phyloP scores from a whole-genome alignment of 2,888 invertebrate species.

The Calliphora vomitoria region DNA sequence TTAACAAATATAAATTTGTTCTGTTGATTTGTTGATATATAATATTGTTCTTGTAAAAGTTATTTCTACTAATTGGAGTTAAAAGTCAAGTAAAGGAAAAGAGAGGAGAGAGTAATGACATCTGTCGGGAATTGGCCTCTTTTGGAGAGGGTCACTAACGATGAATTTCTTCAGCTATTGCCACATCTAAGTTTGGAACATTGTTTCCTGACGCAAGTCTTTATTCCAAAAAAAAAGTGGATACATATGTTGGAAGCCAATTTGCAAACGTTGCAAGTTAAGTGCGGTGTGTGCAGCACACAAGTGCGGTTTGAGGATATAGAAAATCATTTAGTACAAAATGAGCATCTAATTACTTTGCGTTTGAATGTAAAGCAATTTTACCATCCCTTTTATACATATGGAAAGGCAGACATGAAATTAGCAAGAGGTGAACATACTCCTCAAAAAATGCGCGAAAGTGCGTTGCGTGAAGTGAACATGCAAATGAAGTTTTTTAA shows the following conservation, averaged over 20 bases:
- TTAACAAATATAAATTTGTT: constrained; percentile 41
- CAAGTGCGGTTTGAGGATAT: constrained; percentile 53
- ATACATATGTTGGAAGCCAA: constrained; percentile 38
- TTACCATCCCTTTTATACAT: constrained; percentile 75
- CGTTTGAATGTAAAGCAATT: constrained; percentile 67
- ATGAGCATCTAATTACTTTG: constrained; percentile 53
- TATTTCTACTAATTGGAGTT: constrained; percentile 27
- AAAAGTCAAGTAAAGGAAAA: background rate
- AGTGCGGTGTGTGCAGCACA: constrained; percentile 54
- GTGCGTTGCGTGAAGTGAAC: constrained; percentile 40
- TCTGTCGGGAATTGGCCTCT: constrained; percentile 19
- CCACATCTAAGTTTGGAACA: constrained; percentile 55
- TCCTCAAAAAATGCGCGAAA: constrained; percentile 39
- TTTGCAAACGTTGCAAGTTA: constrained; percentile 11
- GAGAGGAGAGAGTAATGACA: constrained; percentile 19
- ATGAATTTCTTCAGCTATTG: constrained; percentile 53
- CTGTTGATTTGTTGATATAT: constrained; percentile 58
- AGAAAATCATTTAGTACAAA: constrained; percentile 58
- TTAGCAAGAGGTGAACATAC: constrained; percentile 52
- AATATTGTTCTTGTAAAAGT: constrained; percentile 59
- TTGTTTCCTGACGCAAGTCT: constrained; percentile 48
- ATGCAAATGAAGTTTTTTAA: constrained; percentile 45
- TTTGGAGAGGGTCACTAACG: constrained; percentile 56
- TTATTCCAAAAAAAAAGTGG: constrained; percentile 59
- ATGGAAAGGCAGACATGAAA: constrained; percentile 56